phyloP scores from a whole-genome alignment of 1,140 invertebrate genomes.

The Dryas iulia region DNA sequence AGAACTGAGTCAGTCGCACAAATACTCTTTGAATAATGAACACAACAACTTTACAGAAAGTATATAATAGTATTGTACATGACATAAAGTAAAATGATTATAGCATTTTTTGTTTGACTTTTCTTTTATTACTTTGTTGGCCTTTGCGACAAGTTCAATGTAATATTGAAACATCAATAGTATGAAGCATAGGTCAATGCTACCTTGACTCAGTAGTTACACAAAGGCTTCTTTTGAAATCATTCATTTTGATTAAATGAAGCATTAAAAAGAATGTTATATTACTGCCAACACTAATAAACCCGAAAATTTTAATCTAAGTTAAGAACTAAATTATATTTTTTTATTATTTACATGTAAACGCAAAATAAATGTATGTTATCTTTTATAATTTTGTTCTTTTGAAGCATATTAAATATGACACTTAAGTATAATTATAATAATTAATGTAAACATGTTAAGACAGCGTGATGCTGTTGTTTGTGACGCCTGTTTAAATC shows the following conservation, averaged over 20 bases:
- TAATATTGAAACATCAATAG: background rate
- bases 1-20: background rate
- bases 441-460: background rate
- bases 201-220: background rate
- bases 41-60: background rate
- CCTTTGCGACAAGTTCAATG: background rate
- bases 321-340: too few relatives aligned
- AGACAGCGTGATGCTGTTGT: background rate
- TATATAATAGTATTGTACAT: background rate
- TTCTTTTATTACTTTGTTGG: background rate
- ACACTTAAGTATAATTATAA: too few relatives aligned
- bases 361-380: background rate
- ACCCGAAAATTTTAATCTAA: too few relatives aligned
- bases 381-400: too few relatives aligned
- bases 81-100: background rate
- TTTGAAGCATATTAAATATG: too few relatives aligned
- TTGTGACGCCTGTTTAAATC: background rate
- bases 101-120: background rate
- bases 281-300: background rate
- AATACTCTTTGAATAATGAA: background rate
- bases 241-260: background rate
- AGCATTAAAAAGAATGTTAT: background rate
- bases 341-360: background rate
- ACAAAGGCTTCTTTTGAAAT: constrained; percentile 2
- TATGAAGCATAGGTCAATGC: constrained; percentile 3